Evolutionary conservation across 1,140 invertebrate genomes (phyloP).

Genomic region (Hylaeus anthracinus): DNA sequence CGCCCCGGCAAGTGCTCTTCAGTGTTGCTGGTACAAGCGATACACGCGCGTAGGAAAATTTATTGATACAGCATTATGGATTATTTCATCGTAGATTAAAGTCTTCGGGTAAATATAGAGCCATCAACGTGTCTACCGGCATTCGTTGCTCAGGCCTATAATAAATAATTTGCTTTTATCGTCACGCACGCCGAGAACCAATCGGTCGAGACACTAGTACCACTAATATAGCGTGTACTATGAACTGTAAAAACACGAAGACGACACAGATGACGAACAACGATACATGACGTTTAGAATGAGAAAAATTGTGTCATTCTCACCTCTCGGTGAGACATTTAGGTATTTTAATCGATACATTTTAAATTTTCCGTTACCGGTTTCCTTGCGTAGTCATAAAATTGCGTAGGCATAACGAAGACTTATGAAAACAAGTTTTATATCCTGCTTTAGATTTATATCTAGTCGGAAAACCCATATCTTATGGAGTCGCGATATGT

Average conservation of each 20-base stretch:
- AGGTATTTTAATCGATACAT: neutral
- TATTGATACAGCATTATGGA: slow-evolving; percentile 58
- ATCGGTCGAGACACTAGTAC: neutral
- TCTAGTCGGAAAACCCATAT: no score
- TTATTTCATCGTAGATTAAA: slow-evolving; percentile 58
- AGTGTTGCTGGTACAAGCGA: slow-evolving; percentile 27
- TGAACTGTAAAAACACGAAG: neutral
- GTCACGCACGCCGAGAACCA: slow-evolving; percentile 1
- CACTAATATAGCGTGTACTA: neutral
- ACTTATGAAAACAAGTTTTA: no score
- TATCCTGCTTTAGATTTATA: no score
- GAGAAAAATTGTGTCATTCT: neutral
- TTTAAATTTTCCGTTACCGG: neutral
- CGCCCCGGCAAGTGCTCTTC: slow-evolving; percentile 45
- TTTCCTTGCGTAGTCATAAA: no score
- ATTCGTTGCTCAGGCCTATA: slow-evolving; percentile 10
- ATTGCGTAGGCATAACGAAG: no score
- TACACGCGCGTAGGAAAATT: slow-evolving; percentile 47
- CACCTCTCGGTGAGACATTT: neutral
- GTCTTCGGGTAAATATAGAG: slow-evolving; percentile 50
- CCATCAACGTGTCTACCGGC: slow-evolving; percentile 42
- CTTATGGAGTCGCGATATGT: no score
- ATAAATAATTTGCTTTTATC: slow-evolving; percentile 55
- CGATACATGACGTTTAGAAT: neutral
- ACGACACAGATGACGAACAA: neutral